These are phyloP conservation scores for Montipora capitata DNA, from an alignment of 92 coral and sea anemone genomes.

Conservation along the genomic window DNA sequence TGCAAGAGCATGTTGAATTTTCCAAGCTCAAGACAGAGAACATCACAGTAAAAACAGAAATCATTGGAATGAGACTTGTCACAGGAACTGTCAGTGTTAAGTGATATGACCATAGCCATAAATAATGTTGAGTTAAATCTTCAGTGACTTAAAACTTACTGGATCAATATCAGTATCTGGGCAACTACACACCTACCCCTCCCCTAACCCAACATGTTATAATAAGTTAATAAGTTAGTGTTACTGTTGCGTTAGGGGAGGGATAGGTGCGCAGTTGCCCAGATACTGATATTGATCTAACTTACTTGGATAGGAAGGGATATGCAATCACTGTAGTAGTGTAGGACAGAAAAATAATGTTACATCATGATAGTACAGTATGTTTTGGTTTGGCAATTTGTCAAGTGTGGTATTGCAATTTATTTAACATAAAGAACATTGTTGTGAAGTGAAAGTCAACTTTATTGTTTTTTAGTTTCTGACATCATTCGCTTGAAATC, in stretches of 20 bases:
- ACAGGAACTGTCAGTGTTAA: not conserved
- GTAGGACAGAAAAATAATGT: not conserved
- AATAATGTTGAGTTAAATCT: not conserved
- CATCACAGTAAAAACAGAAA: no score
- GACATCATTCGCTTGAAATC: not conserved
- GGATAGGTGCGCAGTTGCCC: no score
- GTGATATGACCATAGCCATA: not conserved
- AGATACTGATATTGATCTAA: not conserved
- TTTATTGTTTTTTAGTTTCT: not conserved
- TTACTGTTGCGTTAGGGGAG: no score
- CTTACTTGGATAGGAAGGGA: not conserved
- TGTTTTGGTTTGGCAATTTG: not conserved
- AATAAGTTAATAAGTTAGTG: no score
- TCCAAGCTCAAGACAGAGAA: not conserved
- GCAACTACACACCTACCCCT: no score
- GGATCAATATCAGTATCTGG: not conserved
- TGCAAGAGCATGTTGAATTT: not conserved
- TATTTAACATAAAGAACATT: not conserved
- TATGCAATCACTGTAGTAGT: not conserved
- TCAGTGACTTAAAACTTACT: not conserved
- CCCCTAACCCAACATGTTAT: no score
- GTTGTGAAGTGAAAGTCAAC: not conserved
- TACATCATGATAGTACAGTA: not conserved
- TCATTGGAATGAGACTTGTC: not conserved
- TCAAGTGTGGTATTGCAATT: not conserved